Conservation (phyloP, 2,113 vertebrate genomes). For the Otis tarda region DNA sequence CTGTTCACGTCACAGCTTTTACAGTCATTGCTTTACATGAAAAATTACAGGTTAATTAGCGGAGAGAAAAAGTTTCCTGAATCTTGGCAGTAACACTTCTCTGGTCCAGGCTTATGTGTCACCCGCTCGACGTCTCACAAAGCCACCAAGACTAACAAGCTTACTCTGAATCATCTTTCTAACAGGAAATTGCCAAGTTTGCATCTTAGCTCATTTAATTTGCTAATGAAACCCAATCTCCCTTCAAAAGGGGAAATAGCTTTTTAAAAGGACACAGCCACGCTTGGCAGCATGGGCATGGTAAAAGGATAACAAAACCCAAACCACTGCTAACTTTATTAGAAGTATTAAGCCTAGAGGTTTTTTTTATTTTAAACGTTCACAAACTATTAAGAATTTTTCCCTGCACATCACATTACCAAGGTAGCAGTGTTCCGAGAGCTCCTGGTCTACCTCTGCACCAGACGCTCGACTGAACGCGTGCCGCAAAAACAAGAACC, state of each 20-base stretch:
- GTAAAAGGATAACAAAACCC: not conserved
- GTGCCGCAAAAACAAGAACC: not conserved
- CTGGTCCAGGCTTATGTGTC: not conserved
- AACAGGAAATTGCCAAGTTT: not conserved
- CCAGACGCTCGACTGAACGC: not conserved
- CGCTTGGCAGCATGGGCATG: not conserved
- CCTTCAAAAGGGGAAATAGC: not conserved
- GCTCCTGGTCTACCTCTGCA: not conserved
- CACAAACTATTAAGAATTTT: not conserved
- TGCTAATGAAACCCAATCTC: constrained; percentile 17
- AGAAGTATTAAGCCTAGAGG: not conserved
- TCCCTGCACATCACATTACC: not conserved
- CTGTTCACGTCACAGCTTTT: not conserved
- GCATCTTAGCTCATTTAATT: constrained; percentile 9
- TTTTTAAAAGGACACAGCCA: not conserved
- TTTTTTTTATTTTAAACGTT: not conserved
- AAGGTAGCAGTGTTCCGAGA: not conserved
- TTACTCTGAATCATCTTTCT: not conserved
- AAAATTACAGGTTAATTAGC: constrained; percentile 18
- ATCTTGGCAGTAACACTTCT: not conserved
- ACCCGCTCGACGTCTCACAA: not conserved
- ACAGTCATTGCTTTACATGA: not conserved
- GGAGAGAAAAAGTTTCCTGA: not conserved
- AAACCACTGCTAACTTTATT: not conserved
- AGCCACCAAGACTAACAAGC: not conserved